A percentile compares a stretch with the other conserved stretches of the same genome.
These are phyloP conservation scores for Lepidonotus clava DNA, from an alignment of 2,888 invertebrate species.

Conservation along the genomic window DNA sequence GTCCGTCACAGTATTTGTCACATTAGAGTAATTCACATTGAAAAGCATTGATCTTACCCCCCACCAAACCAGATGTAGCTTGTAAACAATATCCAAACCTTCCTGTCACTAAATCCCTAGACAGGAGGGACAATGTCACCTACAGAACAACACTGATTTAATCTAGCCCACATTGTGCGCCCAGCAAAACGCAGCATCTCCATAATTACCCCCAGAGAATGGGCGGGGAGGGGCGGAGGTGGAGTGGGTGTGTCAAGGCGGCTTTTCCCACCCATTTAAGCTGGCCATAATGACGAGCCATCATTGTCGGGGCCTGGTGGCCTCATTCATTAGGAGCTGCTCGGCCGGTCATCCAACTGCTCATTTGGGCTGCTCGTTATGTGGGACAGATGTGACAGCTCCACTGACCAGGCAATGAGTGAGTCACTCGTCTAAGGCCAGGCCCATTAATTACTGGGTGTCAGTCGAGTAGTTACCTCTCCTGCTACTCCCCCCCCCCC, in stretches of 20 bases:
- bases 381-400: constrained; percentile 17
- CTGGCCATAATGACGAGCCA: background rate
- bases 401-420: background rate
- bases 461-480: too few relatives aligned
- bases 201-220: background rate
- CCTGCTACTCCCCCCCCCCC: background rate
- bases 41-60: too few relatives aligned
- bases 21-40: too few relatives aligned
- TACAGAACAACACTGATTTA: background rate
- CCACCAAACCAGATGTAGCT: too few relatives aligned
- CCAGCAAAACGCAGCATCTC: constrained; percentile 1
- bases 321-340: background rate
- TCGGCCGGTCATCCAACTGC: background rate
- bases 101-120: too few relatives aligned
- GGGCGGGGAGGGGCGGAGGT: background rate
- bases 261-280: background rate
- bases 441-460: background rate
- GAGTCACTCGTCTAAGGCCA: background rate
- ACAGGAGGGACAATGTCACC: too few relatives aligned
- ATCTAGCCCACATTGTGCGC: background rate
- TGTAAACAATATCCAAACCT: too few relatives aligned
- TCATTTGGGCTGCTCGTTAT: constrained; percentile 22
- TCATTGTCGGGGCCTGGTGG: background rate
- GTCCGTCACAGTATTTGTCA: too few relatives aligned
- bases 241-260: background rate